A percentile compares a stretch with the other conserved stretches of the same genome.
These are phyloP conservation scores for Mycalesis mineus DNA, from an alignment of 2,888 invertebrate genomes.

Conservation along the genomic window DNA sequence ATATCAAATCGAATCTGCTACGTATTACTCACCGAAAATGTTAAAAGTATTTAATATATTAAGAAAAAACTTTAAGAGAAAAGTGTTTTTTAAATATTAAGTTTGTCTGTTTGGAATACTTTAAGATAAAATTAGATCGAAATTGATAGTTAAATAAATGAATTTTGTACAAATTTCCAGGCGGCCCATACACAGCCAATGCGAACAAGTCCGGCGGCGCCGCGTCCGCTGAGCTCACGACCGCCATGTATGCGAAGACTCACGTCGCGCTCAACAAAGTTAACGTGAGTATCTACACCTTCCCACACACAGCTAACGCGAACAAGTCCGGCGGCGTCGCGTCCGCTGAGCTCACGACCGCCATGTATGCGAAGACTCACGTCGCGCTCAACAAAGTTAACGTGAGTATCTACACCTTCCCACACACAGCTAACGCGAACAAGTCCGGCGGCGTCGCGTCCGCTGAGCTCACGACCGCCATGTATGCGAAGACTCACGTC, in stretches of 20 bases:
- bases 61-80: too few relatives aligned
- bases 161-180: slow-evolving; percentile 30
- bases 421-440: slow-evolving; percentile 51
- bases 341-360: slow-evolving; percentile 85
- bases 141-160: too few relatives aligned
- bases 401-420: slow-evolving; percentile 86
- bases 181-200: slow-evolving; percentile 54
- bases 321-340: slow-evolving; percentile 60
- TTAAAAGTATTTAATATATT: too few relatives aligned
- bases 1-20: too few relatives aligned
- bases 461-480: slow-evolving; percentile 86
- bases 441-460: slow-evolving; percentile 66
- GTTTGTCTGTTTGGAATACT: too few relatives aligned
- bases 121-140: too few relatives aligned
- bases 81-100: too few relatives aligned
- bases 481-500: slow-evolving; percentile 93
- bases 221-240: slow-evolving; percentile 84
- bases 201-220: slow-evolving; percentile 49
- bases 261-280: slow-evolving; percentile 94
- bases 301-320: slow-evolving; percentile 50
- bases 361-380: slow-evolving; percentile 93
- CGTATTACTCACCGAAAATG: too few relatives aligned
- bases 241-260: slow-evolving; percentile 91
- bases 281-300: slow-evolving; percentile 91
- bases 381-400: slow-evolving; percentile 93